phyloP scores from a whole-genome alignment of 2,797 vertebrate genomes.

The Taeniopygia guttata region DNA sequence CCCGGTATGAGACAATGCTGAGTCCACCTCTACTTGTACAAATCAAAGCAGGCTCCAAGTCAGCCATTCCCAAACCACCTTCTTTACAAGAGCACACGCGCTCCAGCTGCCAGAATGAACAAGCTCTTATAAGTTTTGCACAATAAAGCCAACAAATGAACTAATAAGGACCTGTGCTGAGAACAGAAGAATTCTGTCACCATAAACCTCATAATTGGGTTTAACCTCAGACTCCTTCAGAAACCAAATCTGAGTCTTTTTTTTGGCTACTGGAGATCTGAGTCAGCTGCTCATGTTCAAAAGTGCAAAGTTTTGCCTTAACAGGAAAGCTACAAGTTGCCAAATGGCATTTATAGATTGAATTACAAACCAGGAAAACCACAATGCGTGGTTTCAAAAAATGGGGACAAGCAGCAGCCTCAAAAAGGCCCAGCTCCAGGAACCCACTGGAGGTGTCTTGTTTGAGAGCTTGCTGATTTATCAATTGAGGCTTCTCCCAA shows the following conservation, averaged over 20 bases:
- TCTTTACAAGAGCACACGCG: neutral
- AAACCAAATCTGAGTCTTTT: neutral
- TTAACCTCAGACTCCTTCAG: neutral
- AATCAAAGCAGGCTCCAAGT: neutral
- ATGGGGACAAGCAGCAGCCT: neutral
- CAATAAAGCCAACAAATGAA: neutral
- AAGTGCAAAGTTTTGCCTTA: neutral
- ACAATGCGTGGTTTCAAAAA: neutral
- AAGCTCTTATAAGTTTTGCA: neutral
- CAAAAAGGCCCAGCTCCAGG: neutral
- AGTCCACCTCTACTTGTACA: neutral
- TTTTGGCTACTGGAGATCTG: neutral
- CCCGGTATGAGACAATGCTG: neutral
- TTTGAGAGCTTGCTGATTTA: neutral
- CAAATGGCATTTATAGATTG: neutral
- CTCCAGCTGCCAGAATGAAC: neutral
- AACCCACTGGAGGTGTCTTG: accelerated
- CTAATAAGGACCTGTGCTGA: neutral
- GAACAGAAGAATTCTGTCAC: neutral
- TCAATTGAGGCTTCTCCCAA: neutral
- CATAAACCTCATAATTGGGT: neutral
- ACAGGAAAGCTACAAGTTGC: neutral
- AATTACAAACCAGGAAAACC: neutral
- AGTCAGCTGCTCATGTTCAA: neutral
- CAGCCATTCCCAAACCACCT: neutral